These are phyloP conservation scores for Serrognathus titanus DNA, from an alignment of 2,888 invertebrate genomes.

Conservation along the genomic window DNA sequence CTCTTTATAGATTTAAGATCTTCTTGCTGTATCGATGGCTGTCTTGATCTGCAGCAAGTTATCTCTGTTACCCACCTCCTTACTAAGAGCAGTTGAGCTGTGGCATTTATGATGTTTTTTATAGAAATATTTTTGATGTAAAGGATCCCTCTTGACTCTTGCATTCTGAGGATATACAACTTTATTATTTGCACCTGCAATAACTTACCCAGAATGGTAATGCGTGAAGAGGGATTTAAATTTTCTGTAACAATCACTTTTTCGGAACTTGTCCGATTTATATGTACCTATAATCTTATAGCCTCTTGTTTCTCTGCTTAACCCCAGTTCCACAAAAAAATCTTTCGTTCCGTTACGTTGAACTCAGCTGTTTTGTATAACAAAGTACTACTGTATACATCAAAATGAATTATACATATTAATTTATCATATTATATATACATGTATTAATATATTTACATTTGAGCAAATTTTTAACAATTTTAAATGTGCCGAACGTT, in stretches of 20 bases:
- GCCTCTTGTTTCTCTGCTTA: slow-evolving; percentile 50
- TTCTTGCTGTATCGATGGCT: slow-evolving; percentile 35
- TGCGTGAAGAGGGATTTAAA: slow-evolving; percentile 29
- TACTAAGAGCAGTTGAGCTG: slow-evolving; percentile 43
- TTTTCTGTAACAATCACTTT: slow-evolving; percentile 43
- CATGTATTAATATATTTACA: slow-evolving; percentile 37
- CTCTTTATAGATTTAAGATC: slow-evolving; percentile 32
- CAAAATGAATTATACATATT: slow-evolving; percentile 25
- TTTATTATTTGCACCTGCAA: background rate
- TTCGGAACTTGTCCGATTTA: slow-evolving; percentile 19
- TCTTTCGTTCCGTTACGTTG: slow-evolving; percentile 15
- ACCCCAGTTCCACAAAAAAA: slow-evolving; percentile 33
- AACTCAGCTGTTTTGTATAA: slow-evolving; percentile 20
- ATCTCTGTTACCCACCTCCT: slow-evolving; percentile 42
- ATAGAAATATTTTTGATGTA: slow-evolving; percentile 46
- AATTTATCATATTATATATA: slow-evolving; percentile 30
- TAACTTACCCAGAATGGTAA: background rate
- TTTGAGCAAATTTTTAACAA: slow-evolving; percentile 31
- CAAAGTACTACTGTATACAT: slow-evolving; percentile 17
- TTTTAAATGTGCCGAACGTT: slow-evolving; percentile 32
- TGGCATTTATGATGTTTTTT: slow-evolving; percentile 45
- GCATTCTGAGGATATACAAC: slow-evolving; percentile 10
- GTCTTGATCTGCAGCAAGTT: slow-evolving; percentile 35
- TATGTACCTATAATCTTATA: slow-evolving; percentile 38
- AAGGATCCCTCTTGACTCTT: slow-evolving; percentile 24